Conservation (phyloP, 2,888 invertebrate genomes). For the Carpatolechia fugitivella region DNA sequence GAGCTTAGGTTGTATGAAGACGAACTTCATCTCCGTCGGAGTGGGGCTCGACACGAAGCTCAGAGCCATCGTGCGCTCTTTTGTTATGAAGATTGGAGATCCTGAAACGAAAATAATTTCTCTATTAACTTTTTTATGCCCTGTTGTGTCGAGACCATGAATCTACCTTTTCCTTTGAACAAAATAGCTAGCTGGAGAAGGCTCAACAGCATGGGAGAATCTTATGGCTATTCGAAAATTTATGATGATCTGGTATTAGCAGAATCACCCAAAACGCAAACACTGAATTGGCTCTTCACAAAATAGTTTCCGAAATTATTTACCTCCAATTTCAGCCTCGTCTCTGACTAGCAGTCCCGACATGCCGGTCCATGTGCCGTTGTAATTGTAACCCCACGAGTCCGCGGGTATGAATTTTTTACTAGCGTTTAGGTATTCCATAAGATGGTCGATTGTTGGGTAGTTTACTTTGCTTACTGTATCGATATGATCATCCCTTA, state of each 20-base stretch:
- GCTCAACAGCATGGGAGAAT: no score
- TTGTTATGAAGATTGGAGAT: conserved; percentile 82
- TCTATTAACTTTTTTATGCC: no score
- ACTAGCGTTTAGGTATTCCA: conserved; percentile 79
- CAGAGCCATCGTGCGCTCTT: conserved; percentile 79
- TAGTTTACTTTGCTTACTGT: conserved; percentile 83
- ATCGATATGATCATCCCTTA: conserved; percentile 73
- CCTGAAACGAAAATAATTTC: conserved; percentile 56
- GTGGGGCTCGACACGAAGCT: conserved; percentile 84
- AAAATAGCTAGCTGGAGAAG: no score
- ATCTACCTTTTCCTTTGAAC: no score
- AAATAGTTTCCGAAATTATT: no score
- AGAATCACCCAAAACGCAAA: no score
- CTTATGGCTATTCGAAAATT: no score
- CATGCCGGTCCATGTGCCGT: conserved; percentile 83
- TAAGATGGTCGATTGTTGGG: conserved; percentile 76
- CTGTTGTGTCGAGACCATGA: no score
- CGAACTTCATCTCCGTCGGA: conserved; percentile 83
- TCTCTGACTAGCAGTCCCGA: conserved; percentile 79
- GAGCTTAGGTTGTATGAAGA: conserved; percentile 85
- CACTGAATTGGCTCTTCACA: no score
- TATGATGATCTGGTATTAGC: no score
- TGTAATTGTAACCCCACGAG: conserved; percentile 81
- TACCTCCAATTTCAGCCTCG: conserved; percentile 82
- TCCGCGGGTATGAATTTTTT: conserved; percentile 71